phyloP scores from a whole-genome alignment of 2,113 vertebrate species.

The Syngnathus floridae region DNA sequence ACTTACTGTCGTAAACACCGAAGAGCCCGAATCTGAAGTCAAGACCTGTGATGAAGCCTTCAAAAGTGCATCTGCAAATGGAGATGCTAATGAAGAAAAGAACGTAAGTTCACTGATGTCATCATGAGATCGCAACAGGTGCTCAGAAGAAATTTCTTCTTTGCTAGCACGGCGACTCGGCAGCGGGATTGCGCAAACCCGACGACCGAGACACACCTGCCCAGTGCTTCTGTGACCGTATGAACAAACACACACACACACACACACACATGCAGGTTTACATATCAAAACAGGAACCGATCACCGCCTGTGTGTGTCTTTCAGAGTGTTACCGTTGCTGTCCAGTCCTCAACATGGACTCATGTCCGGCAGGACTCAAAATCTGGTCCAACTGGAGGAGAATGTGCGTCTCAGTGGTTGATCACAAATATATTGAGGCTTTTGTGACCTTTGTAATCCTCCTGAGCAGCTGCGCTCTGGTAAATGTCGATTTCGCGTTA shows the following conservation, averaged over 20 bases:
- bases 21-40: conserved; percentile 52
- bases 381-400: conserved; percentile 82
- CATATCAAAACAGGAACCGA: no score
- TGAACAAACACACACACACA: conserved; percentile 11
- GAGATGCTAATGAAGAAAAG: conserved; percentile 64
- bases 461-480: conserved; percentile 90
- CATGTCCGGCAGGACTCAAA: conserved; percentile 71
- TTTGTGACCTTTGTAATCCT: conserved; percentile 98
- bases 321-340: conserved; percentile 80
- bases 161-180: conserved; percentile 58
- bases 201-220: conserved; percentile 58
- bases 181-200: conserved; percentile 73
- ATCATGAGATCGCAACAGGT: background rate
- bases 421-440: conserved; percentile 92
- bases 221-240: conserved; percentile 82
- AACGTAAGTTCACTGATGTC: background rate
- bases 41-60: conserved; percentile 7
- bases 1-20: conserved; percentile 28
- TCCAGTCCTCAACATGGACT: conserved; percentile 78
- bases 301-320: background rate
- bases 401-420: conserved; percentile 84
- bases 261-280: background rate
- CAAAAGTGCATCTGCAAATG: conserved; percentile 76
- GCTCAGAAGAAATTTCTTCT: background rate
- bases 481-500: conserved; percentile 9